Evolutionary conservation across 2,888 invertebrate species (phyloP).

Genomic region (Alloplasta piceator): DNA sequence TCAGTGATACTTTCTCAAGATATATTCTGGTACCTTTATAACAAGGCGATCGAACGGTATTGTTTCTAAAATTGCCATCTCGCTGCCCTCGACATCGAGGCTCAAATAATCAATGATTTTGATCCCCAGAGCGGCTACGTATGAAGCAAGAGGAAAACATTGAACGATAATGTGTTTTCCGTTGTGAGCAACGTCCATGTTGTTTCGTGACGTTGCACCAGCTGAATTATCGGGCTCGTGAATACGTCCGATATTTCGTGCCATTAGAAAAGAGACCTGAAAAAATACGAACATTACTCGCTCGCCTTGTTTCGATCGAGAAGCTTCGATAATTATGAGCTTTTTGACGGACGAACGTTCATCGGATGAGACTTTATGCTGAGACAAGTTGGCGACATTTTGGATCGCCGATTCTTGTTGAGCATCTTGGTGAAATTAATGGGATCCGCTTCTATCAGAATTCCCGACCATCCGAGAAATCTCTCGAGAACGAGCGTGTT

Average conservation of each 20-base stretch:
- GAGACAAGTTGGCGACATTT: conserved; percentile 84
- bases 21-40: conserved; percentile 78
- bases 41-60: conserved; percentile 84
- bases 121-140: conserved; percentile 83
- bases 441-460: conserved; percentile 85
- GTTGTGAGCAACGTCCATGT: conserved; percentile 71
- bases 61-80: conserved; percentile 84
- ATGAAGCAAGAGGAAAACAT: conserved; percentile 84
- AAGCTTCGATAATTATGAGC: too few relatives aligned
- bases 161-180: conserved; percentile 82
- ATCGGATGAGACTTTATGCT: conserved; percentile 81
- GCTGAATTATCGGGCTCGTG: conserved; percentile 70
- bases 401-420: conserved; percentile 83
- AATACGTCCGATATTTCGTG: conserved; percentile 82
- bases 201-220: conserved; percentile 61
- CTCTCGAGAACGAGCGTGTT: conserved; percentile 85
- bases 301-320: too few relatives aligned
- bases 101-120: conserved; percentile 85
- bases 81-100: conserved; percentile 85
- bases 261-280: conserved; percentile 83
- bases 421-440: conserved; percentile 83
- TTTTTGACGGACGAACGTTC: conserved; percentile 70
- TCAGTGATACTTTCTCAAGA: too few relatives aligned
- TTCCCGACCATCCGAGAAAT: conserved; percentile 83
- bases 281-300: conserved; percentile 42